Evolutionary conservation across 2,797 vertebrate genomes (phyloP).

Genomic region (Masticophis lateralis): DNA sequence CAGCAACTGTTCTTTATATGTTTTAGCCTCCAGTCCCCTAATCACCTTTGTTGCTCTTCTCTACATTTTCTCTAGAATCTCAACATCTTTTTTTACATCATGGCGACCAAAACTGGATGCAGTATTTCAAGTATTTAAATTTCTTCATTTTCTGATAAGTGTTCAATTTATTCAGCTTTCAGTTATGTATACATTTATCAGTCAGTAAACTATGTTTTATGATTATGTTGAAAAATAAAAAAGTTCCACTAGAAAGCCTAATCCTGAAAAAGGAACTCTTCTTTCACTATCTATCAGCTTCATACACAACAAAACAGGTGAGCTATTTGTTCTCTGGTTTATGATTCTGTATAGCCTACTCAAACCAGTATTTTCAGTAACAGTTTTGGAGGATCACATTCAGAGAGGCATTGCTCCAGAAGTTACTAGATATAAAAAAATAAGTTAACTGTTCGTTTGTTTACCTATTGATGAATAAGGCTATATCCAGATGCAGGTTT

Average conservation of each 20-base stretch:
- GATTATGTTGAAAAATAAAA: neutral
- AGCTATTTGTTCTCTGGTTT: neutral
- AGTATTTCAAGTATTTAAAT: neutral
- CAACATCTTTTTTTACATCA: too few relatives aligned
- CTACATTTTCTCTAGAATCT: too few relatives aligned
- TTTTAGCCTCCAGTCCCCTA: too few relatives aligned
- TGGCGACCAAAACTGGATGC: too few relatives aligned
- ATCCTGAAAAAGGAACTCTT: neutral
- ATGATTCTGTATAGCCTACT: neutral
- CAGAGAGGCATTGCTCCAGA: neutral
- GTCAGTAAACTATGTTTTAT: neutral
- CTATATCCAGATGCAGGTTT: neutral
- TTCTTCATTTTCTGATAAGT: conserved; percentile 5
- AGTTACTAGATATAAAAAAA: neutral
- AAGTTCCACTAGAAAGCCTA: neutral
- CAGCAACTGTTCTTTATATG: too few relatives aligned
- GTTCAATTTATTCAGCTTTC: conserved; percentile 19
- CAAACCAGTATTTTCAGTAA: neutral
- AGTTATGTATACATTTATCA: neutral
- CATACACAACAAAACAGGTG: conserved; percentile 2
- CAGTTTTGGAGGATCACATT: neutral
- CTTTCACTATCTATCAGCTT: neutral
- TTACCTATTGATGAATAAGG: neutral
- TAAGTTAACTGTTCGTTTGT: neutral
- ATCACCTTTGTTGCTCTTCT: too few relatives aligned